Percentiles rank a stretch among this genome's conserved stretches.
Conservation (phyloP, 1,140 invertebrate species). For the Macrostomum lignano region DNA sequence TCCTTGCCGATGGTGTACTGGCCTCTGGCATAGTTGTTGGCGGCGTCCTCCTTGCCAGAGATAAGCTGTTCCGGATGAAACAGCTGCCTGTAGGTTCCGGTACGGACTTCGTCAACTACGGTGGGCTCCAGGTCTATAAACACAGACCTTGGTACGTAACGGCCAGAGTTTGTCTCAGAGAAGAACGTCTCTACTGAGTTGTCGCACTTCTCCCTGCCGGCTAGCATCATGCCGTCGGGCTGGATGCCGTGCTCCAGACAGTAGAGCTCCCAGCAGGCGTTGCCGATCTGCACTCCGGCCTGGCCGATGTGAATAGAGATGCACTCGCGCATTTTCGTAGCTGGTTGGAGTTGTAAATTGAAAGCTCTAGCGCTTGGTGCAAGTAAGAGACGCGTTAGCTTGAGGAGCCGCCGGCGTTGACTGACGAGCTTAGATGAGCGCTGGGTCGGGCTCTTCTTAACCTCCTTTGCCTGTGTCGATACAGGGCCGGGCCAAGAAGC, state of each 20-base stretch:
- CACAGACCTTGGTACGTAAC: slow-evolving; percentile 5
- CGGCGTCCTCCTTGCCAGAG: slow-evolving; percentile 16
- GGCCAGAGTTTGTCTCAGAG: slow-evolving; percentile 5
- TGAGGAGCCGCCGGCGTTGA: no score
- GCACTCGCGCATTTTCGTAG: no score
- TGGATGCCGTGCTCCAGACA: slow-evolving; percentile 7
- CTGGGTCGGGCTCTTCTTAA: no score
- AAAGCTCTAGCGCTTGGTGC: no score
- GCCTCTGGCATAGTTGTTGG: slow-evolving; percentile 33
- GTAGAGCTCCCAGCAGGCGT: slow-evolving; percentile 8
- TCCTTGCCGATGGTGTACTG: slow-evolving; percentile 35
- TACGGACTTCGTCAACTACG: slow-evolving; percentile 9
- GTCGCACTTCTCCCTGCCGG: slow-evolving; percentile 26
- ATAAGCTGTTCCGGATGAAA: slow-evolving; percentile 24
- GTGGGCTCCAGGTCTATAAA: slow-evolving; percentile 6
- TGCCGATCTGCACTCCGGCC: slow-evolving; percentile 7
- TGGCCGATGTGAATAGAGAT: slow-evolving; percentile 8
- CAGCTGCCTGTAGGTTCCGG: slow-evolving; percentile 12
- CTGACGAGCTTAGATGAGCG: no score
- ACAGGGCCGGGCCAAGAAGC: no score
- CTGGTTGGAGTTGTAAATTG: no score
- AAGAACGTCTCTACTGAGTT: slow-evolving; percentile 5
- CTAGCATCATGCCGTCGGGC: slow-evolving; percentile 38
- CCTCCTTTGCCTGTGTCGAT: no score
- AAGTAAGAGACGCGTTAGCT: no score